Evolutionary conservation across 2,888 invertebrate species (phyloP).

Genomic region (Sericinus montela): DNA sequence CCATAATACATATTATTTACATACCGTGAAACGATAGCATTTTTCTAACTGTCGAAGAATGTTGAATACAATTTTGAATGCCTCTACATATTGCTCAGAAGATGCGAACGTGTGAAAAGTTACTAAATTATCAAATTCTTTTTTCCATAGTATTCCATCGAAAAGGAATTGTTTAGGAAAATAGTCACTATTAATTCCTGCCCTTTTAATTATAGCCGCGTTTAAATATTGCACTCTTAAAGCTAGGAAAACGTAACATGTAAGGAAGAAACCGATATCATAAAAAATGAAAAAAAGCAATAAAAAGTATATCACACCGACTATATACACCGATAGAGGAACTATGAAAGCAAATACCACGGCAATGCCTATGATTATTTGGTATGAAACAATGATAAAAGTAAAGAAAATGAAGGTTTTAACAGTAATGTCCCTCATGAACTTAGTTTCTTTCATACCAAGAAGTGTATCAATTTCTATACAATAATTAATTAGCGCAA

Average conservation of each 20-base stretch:
- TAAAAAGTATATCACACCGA: constrained; percentile 33
- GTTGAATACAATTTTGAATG: constrained; percentile 39
- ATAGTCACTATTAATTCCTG: constrained; percentile 39
- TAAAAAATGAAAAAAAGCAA: constrained; percentile 40
- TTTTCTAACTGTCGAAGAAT: constrained; percentile 33
- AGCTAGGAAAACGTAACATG: constrained; percentile 32
- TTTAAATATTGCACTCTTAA: constrained; percentile 51
- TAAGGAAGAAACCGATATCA: constrained; percentile 38
- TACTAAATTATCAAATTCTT: constrained; percentile 39
- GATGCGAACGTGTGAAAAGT: constrained; percentile 36
- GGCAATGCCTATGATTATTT: constrained; percentile 26
- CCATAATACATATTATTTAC: constrained; percentile 19
- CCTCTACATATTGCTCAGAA: constrained; percentile 33
- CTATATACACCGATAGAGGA: constrained; percentile 26
- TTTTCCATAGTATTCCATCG: constrained; percentile 43
- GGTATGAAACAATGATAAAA: constrained; percentile 25
- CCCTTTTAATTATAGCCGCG: constrained; percentile 45
- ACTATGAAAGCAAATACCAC: constrained; percentile 20
- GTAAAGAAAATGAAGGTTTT: constrained; percentile 26
- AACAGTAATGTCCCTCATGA: constrained; percentile 41
- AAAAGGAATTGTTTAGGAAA: constrained; percentile 44
- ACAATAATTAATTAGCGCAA: constrained; percentile 34
- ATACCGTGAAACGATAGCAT: constrained; percentile 42
- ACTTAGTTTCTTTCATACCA: constrained; percentile 47
- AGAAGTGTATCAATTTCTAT: constrained; percentile 49